A percentile compares a stretch with the other conserved stretches of the same genome.
phyloP scores from a whole-genome alignment of 2,113 vertebrate species.

The Gorsachius goisagi region DNA sequence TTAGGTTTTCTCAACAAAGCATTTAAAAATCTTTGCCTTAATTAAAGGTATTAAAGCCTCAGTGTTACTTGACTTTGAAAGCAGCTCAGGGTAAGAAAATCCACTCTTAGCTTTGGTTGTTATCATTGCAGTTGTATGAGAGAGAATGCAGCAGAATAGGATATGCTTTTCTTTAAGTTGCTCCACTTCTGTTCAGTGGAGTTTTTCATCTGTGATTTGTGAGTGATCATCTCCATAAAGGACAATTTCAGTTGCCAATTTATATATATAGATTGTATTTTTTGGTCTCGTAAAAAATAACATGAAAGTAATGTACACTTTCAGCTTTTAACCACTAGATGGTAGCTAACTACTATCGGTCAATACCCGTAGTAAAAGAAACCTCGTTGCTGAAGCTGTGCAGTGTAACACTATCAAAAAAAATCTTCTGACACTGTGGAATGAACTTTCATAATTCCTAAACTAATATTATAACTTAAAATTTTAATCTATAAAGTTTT shows the following conservation, averaged over 20 bases:
- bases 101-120: not conserved
- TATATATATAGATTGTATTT: not conserved
- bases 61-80: not conserved
- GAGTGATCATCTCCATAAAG: not conserved
- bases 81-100: not conserved
- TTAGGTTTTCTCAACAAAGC: not conserved
- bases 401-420: not conserved
- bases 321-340: constrained; percentile 48
- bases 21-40: not conserved
- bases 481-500: not conserved
- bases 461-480: not conserved
- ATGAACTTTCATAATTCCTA: not conserved
- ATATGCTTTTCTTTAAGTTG: not conserved
- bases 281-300: not conserved
- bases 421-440: not conserved
- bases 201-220: not conserved
- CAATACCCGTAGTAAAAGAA: not conserved
- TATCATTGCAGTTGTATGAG: not conserved
- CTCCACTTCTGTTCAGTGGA: not conserved
- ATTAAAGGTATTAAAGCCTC: not conserved
- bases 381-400: accelerated
- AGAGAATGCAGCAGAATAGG: not conserved
- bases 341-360: constrained; percentile 46
- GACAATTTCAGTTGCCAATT: not conserved
- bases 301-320: not conserved